Conservation (phyloP, 2,888 invertebrate genomes). For the Alviniconcha strummeri region DNA sequence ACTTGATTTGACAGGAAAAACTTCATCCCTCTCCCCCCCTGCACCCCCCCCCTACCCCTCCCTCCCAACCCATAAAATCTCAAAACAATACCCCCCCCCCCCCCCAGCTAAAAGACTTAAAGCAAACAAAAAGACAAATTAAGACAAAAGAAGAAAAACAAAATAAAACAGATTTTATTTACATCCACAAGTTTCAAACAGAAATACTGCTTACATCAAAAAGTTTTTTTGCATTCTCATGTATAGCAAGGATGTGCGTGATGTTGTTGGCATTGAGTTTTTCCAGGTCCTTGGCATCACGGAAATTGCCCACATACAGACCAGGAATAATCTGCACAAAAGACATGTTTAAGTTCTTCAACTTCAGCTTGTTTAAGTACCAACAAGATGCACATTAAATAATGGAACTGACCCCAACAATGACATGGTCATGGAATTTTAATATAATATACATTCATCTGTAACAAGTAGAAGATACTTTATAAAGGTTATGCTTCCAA, state of each 20-base stretch:
- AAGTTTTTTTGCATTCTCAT: constrained; percentile 87
- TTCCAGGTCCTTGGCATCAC: constrained; percentile 93
- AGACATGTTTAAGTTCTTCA: not conserved
- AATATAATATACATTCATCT: too few species aligned
- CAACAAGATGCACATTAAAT: not conserved
- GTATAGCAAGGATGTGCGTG: constrained; percentile 95
- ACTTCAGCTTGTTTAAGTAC: not conserved
- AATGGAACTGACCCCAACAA: not conserved
- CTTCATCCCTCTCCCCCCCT: too few species aligned
- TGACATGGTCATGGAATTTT: not conserved
- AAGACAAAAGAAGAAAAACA: too few species aligned
- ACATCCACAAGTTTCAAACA: not conserved
- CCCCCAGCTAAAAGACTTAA: too few species aligned
- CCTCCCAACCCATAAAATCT: too few species aligned
- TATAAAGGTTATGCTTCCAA: too few species aligned
- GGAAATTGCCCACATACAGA: constrained; percentile 95
- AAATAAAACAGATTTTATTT: too few species aligned
- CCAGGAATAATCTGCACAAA: constrained; percentile 83
- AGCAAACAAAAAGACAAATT: too few species aligned
- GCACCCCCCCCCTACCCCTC: too few species aligned
- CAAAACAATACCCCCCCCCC: too few species aligned
- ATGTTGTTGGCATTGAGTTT: constrained; percentile 93
- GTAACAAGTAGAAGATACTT: too few species aligned
- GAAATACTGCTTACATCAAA: constrained; percentile 47
- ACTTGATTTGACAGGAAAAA: too few species aligned